These are phyloP conservation scores for Caiman crocodilus DNA, from an alignment of 2,797 vertebrate species.

Conservation along the genomic window DNA sequence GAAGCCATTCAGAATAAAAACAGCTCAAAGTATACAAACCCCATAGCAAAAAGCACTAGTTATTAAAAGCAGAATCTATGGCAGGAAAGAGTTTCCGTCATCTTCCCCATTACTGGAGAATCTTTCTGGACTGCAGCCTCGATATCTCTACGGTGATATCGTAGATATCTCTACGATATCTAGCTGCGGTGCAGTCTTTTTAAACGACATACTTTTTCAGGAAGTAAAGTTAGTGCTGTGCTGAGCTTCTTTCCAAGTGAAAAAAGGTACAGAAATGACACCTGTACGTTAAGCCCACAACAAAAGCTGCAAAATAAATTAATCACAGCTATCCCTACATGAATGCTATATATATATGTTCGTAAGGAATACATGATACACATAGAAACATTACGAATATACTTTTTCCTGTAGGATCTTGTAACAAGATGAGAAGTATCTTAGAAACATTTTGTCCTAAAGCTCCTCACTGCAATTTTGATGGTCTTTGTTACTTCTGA, in stretches of 20 bases:
- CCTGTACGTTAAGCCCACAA: background rate
- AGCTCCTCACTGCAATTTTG: background rate
- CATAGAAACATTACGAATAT: background rate
- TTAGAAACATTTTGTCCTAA: background rate
- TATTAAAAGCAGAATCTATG: rapidly evolving
- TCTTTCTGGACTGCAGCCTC: background rate
- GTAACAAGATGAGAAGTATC: background rate
- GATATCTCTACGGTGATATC: no score
- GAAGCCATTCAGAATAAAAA: rapidly evolving
- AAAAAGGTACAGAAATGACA: background rate
- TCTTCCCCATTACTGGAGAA: background rate
- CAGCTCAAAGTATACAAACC: background rate
- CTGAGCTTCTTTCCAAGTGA: background rate
- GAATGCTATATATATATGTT: background rate
- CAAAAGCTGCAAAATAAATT: background rate
- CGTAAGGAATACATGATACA: background rate
- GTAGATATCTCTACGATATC: background rate
- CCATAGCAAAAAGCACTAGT: background rate
- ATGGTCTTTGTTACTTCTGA: background rate
- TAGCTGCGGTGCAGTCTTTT: background rate
- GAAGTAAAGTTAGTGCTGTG: background rate
- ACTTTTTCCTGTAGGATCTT: background rate
- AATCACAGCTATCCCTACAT: background rate
- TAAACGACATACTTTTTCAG: background rate
- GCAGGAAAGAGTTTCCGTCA: background rate